A percentile compares a stretch with the other conserved stretches of the same genome.
Evolutionary conservation across 2,113 vertebrate species (phyloP).

Genomic region (Pterocles burchelli): DNA sequence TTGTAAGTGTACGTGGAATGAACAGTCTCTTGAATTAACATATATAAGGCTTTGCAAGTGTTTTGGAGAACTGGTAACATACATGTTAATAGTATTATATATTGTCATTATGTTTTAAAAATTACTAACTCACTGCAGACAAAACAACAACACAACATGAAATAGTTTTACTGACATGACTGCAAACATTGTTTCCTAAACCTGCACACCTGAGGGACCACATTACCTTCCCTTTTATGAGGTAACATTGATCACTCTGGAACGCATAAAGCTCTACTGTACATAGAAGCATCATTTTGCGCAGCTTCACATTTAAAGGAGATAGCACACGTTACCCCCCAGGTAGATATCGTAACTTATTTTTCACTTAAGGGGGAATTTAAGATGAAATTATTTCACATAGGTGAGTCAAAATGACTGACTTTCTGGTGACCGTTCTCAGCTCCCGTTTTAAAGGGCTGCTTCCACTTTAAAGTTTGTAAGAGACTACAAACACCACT

Average conservation of each 20-base stretch:
- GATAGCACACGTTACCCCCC: accelerated
- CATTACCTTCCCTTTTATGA: neutral
- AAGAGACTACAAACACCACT: neutral
- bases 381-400: neutral
- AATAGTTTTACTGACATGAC: neutral
- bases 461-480: neutral
- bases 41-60: neutral
- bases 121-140: neutral
- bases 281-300: neutral
- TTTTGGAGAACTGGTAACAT: neutral
- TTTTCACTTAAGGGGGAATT: neutral
- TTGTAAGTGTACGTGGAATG: neutral
- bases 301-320: neutral
- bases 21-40: neutral
- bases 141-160: neutral
- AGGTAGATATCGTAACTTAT: neutral
- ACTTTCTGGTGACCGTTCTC: too few relatives aligned
- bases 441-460: neutral
- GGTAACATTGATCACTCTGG: neutral
- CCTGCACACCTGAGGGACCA: neutral
- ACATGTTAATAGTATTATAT: neutral
- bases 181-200: neutral
- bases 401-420: neutral
- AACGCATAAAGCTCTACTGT: neutral
- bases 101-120: neutral